Evolutionary conservation across 92 coral and sea anemone genomes (phyloP), one percentile per base, ranked within the genome.

Genomic region (Zoanthus gigantus): DNA sequence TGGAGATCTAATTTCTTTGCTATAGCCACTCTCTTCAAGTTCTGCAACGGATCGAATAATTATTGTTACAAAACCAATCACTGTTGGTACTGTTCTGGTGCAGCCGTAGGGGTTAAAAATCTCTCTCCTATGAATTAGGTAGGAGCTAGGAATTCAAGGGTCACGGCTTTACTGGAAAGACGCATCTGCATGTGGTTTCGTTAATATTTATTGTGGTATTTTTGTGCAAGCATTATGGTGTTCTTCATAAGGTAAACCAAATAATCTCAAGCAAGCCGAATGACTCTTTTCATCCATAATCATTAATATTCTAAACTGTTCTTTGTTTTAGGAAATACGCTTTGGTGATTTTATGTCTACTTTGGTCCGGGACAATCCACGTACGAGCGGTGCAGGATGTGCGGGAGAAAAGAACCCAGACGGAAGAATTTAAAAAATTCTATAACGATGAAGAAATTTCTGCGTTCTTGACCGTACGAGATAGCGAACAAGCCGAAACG

Each of bases 1-100:
- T 60, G 85, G 75, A 45, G 85, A 79, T 79, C 72, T 63, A 42
- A 60, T 79, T 79, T 79, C 84, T 79, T 79, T 57, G 12, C 29
- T 23, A 18, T 63, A 8, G 23, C 84, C 63, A 79, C 58, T 79
- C 60, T 61, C 72, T 16, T 7, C 37, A 42, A 79, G 72, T 75
- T 61, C 61, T 61, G 68, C 68, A 7, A 4, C 28, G 68, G 28
- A 29, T 61, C 68, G 28, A 16, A 18, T 17, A 1, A 15, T 61
- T 17, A 6, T 61, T 7, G 4, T 61, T 5, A 61, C 68, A 61
- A 17, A 61, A 16, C 28, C 68, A 61, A 16, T 61, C 23, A 61
- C 68, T 61, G 6, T 3, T 18, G 16, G 68, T 6, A n/a, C 29
- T 63, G 11, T 18, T 16, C 29, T 23, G 17, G 17, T 17, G 56